Percentiles rank a stretch among this genome's conserved stretches.
These are phyloP conservation scores for Phylloscopus trochiloides DNA, from an alignment of 2,113 vertebrate species.

Conservation along the genomic window DNA sequence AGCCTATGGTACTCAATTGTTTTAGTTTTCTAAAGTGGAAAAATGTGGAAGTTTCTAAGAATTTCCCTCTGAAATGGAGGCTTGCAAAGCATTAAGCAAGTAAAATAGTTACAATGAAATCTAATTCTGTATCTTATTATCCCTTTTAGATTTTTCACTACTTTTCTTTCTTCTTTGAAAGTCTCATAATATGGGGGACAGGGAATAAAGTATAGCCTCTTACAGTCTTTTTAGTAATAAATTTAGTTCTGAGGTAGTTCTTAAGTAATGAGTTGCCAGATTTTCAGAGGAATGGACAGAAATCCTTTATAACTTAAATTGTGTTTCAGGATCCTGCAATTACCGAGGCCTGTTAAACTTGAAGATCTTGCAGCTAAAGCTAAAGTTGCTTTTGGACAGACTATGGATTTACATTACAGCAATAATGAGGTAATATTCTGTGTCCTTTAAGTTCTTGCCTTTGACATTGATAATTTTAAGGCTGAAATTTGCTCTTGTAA, in stretches of 20 bases:
- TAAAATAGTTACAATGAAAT: not conserved
- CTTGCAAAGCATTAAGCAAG: not conserved
- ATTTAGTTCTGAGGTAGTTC: not conserved
- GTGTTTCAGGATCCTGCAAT: constrained; percentile 89
- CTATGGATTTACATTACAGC: constrained; percentile 97
- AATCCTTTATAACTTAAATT: constrained; percentile 18
- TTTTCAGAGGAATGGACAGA: not conserved
- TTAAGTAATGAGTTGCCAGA: not conserved
- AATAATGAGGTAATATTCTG: constrained; percentile 90
- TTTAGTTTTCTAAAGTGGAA: not conserved
- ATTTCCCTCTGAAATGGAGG: not conserved
- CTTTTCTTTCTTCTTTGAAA: not conserved
- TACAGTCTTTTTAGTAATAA: not conserved
- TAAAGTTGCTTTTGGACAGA: constrained; percentile 93
- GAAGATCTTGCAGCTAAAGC: constrained; percentile 91
- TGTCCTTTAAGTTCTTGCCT: not conserved
- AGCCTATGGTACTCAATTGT: not conserved
- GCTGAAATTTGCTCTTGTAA: not conserved
- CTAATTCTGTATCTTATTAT: not conserved
- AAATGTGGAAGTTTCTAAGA: not conserved
- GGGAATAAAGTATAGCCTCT: not conserved
- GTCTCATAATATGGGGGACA: not conserved
- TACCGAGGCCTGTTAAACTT: constrained; percentile 90
- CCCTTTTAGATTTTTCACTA: not conserved
- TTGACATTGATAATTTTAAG: not conserved